Conservation (phyloP, 2,888 invertebrate genomes). For the Crocallis elinguaria region DNA sequence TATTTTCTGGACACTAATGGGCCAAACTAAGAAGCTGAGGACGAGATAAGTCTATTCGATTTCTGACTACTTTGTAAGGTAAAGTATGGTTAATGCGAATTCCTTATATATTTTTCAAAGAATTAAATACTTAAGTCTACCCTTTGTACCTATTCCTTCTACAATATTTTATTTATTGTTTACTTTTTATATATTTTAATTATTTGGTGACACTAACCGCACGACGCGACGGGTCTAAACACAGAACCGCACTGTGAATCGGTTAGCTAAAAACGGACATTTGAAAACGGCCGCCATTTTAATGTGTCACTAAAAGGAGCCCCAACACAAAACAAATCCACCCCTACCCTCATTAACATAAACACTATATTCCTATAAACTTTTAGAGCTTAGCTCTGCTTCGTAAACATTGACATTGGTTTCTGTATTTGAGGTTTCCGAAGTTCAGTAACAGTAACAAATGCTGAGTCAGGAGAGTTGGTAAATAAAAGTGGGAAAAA, state of each 20-base stretch:
- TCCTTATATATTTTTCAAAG: too few species aligned
- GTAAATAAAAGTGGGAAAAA: slow-evolving; percentile 6
- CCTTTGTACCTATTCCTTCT: too few species aligned
- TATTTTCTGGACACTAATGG: too few species aligned
- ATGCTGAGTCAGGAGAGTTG: neutral
- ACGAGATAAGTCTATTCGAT: too few species aligned
- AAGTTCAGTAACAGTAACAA: slow-evolving; percentile 13
- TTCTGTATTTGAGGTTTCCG: slow-evolving; percentile 19
- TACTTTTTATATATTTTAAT: neutral
- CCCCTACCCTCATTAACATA: slow-evolving; percentile 3
- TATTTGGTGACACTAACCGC: slow-evolving; percentile 7
- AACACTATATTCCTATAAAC: slow-evolving; percentile 4
- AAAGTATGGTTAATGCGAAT: too few species aligned
- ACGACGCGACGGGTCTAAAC: slow-evolving; percentile 36
- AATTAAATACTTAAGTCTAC: too few species aligned
- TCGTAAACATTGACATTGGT: slow-evolving; percentile 21
- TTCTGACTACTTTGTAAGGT: too few species aligned
- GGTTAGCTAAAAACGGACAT: slow-evolving; percentile 35
- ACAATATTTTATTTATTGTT: too few species aligned
- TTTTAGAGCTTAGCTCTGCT: neutral
- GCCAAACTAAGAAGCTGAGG: too few species aligned
- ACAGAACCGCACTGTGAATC: slow-evolving; percentile 44
- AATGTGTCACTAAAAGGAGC: slow-evolving; percentile 42
- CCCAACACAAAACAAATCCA: slow-evolving; percentile 6
- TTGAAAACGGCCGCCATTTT: slow-evolving; percentile 47